phyloP scores from a whole-genome alignment of 2,113 vertebrate species.

The Perognathus longimembris region DNA sequence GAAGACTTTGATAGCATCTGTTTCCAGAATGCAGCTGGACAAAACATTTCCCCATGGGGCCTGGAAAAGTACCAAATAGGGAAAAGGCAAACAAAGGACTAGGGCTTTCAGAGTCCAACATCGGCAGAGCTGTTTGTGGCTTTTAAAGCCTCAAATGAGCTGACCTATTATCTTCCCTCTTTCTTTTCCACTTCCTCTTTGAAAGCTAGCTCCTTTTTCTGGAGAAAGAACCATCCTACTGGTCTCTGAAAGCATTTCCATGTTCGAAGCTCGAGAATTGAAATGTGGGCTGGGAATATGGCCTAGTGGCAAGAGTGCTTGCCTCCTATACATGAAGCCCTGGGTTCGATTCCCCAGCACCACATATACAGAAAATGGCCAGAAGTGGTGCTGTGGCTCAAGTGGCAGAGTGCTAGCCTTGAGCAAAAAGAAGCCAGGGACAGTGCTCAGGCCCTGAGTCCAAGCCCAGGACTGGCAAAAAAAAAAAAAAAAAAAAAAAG shows the following conservation, averaged over 20 bases:
- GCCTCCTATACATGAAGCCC: too few species aligned
- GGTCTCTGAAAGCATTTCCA: neutral
- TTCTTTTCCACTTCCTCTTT: slow-evolving; percentile 50
- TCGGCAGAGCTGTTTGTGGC: neutral
- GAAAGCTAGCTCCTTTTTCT: slow-evolving; percentile 11
- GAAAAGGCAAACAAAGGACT: neutral
- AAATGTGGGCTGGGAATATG: too few species aligned
- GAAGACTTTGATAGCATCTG: neutral
- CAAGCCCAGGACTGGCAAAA: too few species aligned
- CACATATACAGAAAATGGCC: too few species aligned
- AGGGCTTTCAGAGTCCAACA: neutral
- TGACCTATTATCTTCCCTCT: neutral
- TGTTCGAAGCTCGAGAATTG: neutral
- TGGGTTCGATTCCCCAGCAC: too few species aligned
- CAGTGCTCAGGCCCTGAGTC: too few species aligned
- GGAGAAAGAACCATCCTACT: neutral
- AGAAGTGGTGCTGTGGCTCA: too few species aligned
- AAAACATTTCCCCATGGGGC: neutral
- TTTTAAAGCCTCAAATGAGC: neutral
- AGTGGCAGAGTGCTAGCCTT: too few species aligned
- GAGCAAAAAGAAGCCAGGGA: too few species aligned
- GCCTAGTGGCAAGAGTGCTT: too few species aligned
- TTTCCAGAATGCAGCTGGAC: slow-evolving; percentile 34
- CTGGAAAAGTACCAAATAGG: slow-evolving; percentile 36
- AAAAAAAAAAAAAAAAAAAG: too few species aligned